Evolutionary conservation across 2,888 invertebrate species (phyloP), one percentile per base, ranked within the genome.

Genomic region (Hemicrepidius hirtus): DNA sequence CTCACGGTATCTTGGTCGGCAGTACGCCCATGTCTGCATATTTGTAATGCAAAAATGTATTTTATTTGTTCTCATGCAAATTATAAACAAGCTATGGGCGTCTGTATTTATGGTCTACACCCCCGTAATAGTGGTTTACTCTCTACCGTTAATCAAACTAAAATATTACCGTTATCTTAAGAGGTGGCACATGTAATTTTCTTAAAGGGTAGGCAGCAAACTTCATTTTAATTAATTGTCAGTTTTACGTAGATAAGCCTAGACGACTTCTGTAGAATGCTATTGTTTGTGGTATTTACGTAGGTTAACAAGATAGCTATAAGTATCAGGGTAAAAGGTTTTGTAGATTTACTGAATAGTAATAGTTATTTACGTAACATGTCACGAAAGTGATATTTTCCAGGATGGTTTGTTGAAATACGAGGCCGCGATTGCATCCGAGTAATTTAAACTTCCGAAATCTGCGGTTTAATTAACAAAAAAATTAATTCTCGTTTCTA

Each of bases 221-320:
- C 35, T 35, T 16, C 24, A 64, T 50, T 49, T 64, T 64, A 64
- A 64, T 64, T 64, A 50, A 6, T 57, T 78, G 64, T 81, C 78
- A 9, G 80, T 75, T 7, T 82, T 78, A 3, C 81, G 72, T 35
- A 57, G 57, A 57, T 57, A 57, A 5, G 32, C 7, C 32, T 32
- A 44, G 18, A 16, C 13, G 16, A 18, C 44, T 44, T 44, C 44
- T 44, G 44, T 16, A 16, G 44, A 44, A 44, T 44, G 9, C 44
- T 44, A 44, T 16, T 44, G 44, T 44, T 44, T 44, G 44, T 6
- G 9, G 9, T 9, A 32, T 32, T 32, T 32, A 32, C 32, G 32
- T 32, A 32, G 32, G 32, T 32, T 32, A 7, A 32, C 7, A 32
- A 32, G 32, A 32, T 32, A 32, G 32, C 32, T 32, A 32, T 9